Conservation (phyloP, 2,797 vertebrate species). For the Aplochiton taeniatus region DNA sequence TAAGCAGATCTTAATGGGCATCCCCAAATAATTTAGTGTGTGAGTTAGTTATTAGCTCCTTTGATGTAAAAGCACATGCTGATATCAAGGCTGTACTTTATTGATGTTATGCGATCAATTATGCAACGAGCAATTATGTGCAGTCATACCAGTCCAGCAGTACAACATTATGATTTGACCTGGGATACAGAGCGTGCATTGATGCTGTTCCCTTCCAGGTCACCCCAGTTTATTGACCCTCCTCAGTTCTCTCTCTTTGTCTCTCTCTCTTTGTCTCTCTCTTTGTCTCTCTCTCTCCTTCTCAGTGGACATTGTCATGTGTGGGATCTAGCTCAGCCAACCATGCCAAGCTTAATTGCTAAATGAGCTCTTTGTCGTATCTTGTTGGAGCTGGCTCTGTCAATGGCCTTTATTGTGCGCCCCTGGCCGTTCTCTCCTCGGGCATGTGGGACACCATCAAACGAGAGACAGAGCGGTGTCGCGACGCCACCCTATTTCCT, state of each 20-base stretch:
- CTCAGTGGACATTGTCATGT: conserved; percentile 55
- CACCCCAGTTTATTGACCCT: conserved; percentile 61
- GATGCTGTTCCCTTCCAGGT: conserved; percentile 30
- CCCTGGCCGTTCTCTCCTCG: conserved; percentile 14
- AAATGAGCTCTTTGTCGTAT: conserved; percentile 74
- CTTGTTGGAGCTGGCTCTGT: conserved; percentile 49
- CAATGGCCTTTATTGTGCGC: conserved; percentile 70
- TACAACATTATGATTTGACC: conserved; percentile 13
- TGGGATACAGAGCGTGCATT: conserved; percentile 35
- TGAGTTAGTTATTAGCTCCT: not conserved
- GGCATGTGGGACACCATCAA: conserved; percentile 35
- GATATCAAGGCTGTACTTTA: not conserved
- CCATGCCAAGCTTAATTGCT: conserved; percentile 60
- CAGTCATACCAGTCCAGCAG: conserved; percentile 40
- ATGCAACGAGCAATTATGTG: conserved; percentile 40
- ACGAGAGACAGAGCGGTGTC: not conserved
- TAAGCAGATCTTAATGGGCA: conserved; percentile 19
- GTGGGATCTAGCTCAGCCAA: conserved; percentile 59
- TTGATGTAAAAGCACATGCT: not conserved
- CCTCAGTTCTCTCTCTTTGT: conserved; percentile 35
- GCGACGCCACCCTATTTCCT: no score
- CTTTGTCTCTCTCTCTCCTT: conserved; percentile 50
- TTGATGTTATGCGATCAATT: conserved; percentile 41
- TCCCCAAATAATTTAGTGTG: not conserved
- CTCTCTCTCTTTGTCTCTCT: conserved; percentile 36